phyloP scores from a whole-genome alignment of 1,140 invertebrate species.

The Neotoxoptera formosana region DNA sequence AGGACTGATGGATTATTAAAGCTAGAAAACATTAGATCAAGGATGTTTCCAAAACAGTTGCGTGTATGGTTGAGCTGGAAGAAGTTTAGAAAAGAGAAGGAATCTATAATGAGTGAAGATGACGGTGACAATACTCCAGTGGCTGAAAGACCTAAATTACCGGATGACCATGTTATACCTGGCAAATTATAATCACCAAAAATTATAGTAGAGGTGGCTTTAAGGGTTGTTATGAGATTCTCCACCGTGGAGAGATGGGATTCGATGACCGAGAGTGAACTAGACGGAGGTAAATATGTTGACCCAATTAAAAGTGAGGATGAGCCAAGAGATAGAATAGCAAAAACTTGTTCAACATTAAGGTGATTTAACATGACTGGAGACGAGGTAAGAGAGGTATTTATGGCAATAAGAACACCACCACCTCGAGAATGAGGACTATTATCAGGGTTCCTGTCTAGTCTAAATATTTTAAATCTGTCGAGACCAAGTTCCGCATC shows the following conservation, averaged over 20 bases:
- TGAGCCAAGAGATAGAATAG: background rate
- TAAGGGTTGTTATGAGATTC: background rate
- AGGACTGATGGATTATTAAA: background rate
- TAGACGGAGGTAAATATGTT: background rate
- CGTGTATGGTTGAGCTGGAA: background rate
- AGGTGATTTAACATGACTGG: background rate
- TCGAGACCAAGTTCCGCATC: background rate
- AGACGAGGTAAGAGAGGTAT: background rate
- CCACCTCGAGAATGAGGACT: background rate
- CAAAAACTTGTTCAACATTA: background rate
- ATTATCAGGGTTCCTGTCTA: background rate
- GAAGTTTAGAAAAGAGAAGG: conserved; percentile 21
- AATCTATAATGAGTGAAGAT: background rate
- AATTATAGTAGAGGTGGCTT: background rate
- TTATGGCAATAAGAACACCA: background rate
- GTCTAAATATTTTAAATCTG: background rate
- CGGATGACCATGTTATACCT: background rate
- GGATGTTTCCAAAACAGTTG: background rate
- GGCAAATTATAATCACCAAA: conserved; percentile 21
- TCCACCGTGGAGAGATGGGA: background rate
- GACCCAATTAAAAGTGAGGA: background rate
- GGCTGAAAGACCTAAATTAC: background rate
- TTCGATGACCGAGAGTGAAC: background rate
- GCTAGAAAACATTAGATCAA: background rate
- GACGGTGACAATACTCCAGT: background rate